Percentiles rank a stretch among this genome's conserved stretches.
phyloP scores from a whole-genome alignment of 2,113 vertebrate species.

The Triplophysa rosa region DNA sequence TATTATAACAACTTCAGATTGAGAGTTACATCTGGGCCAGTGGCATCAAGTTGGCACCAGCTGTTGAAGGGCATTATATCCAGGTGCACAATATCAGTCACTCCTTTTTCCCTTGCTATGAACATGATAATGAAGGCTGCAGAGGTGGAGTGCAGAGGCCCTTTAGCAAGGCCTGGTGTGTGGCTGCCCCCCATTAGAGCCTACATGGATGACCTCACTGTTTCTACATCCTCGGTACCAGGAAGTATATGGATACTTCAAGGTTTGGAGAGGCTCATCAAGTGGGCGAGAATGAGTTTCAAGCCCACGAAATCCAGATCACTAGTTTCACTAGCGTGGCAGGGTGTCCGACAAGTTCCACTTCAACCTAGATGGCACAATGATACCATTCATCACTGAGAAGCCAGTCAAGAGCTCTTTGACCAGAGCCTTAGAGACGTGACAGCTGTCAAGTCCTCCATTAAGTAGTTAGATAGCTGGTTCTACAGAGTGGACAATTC shows the following conservation, averaged over 20 bases:
- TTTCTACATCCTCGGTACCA: background rate
- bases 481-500: no score
- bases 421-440: no score
- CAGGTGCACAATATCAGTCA: background rate
- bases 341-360: no score
- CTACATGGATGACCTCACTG: background rate
- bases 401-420: no score
- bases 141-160: background rate
- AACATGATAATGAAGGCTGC: background rate
- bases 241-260: background rate
- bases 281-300: no score
- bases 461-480: no score
- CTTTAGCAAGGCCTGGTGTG: background rate
- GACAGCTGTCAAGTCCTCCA: no score
- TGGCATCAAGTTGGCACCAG: background rate
- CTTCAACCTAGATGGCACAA: no score
- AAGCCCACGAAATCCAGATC: no score
- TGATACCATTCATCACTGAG: no score
- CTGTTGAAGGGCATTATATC: background rate
- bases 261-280: no score
- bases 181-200: background rate
- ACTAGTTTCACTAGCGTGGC: no score
- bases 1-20: background rate
- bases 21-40: background rate
- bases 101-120: background rate